A percentile compares a stretch with the other conserved stretches of the same genome.
Conservation (phyloP, 2,113 vertebrate genomes). For the Meleagris gallopavo region DNA sequence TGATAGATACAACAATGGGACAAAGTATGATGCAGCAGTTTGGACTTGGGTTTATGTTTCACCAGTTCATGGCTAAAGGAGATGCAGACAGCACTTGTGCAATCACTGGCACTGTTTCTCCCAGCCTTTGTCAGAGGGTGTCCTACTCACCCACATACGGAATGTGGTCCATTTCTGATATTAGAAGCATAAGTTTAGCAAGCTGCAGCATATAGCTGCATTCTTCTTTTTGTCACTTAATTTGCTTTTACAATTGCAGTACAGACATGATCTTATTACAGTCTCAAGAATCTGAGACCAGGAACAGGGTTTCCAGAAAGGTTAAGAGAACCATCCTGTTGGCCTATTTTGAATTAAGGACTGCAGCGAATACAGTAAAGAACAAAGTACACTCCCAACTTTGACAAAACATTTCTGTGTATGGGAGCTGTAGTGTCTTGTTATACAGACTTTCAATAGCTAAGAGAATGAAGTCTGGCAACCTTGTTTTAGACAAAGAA, state of each 20-base stretch:
- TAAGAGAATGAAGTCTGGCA: background rate
- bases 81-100: background rate
- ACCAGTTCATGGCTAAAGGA: background rate
- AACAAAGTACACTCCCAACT: background rate
- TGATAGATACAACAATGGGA: background rate
- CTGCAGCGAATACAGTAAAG: background rate
- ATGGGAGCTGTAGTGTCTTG: background rate
- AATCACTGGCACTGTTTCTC: background rate
- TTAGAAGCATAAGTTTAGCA: background rate
- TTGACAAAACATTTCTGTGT: background rate
- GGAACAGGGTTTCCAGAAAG: background rate
- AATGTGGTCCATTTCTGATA: background rate
- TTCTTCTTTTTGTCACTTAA: background rate
- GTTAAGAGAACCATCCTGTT: background rate
- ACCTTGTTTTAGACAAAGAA: background rate
- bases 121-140: background rate
- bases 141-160: fast-evolving
- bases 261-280: background rate
- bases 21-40: background rate
- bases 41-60: background rate
- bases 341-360: background rate
- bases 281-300: background rate
- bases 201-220: background rate
- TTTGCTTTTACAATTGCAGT: background rate
- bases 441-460: background rate